Evolutionary conservation across 2,113 vertebrate species (phyloP).

Genomic region (Salminus brasiliensis): DNA sequence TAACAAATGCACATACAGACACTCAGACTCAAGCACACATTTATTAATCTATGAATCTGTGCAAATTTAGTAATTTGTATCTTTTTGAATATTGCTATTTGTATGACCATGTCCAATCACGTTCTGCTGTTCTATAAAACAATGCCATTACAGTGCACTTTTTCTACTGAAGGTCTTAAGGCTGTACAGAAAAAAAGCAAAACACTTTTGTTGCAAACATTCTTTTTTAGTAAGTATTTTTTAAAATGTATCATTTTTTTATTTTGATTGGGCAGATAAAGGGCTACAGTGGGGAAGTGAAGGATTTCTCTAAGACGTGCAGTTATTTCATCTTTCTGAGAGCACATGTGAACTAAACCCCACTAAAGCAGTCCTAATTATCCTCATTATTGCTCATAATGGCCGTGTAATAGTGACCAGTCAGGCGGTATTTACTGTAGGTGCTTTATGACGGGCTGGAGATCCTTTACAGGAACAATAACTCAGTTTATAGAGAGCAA

Average conservation of each 20-base stretch:
- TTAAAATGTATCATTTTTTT: not conserved
- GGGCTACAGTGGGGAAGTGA: not conserved
- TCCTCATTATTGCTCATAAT: conserved; percentile 11
- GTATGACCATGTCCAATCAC: too few relatives aligned
- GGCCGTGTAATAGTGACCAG: not conserved
- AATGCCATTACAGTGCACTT: too few relatives aligned
- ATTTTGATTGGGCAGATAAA: not conserved
- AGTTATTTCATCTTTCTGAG: not conserved
- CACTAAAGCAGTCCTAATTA: not conserved
- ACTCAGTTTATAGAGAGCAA: conserved; percentile 88
- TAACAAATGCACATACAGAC: too few relatives aligned
- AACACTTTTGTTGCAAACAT: too few relatives aligned
- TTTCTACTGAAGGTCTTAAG: too few relatives aligned
- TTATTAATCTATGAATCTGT: too few relatives aligned
- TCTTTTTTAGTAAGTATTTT: too few relatives aligned
- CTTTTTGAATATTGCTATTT: too few relatives aligned
- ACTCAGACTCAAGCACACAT: too few relatives aligned
- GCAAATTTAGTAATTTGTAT: too few relatives aligned
- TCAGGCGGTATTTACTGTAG: conserved; percentile 24
- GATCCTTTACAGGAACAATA: conserved; percentile 86
- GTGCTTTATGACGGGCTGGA: conserved; percentile 63
- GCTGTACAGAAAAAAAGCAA: too few relatives aligned
- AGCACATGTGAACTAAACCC: not conserved
- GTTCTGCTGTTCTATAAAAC: too few relatives aligned
- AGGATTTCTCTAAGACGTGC: not conserved